Base-by-base conservation (phyloP, 2,113 vertebrate species). In the Gambusia affinis region DNA sequence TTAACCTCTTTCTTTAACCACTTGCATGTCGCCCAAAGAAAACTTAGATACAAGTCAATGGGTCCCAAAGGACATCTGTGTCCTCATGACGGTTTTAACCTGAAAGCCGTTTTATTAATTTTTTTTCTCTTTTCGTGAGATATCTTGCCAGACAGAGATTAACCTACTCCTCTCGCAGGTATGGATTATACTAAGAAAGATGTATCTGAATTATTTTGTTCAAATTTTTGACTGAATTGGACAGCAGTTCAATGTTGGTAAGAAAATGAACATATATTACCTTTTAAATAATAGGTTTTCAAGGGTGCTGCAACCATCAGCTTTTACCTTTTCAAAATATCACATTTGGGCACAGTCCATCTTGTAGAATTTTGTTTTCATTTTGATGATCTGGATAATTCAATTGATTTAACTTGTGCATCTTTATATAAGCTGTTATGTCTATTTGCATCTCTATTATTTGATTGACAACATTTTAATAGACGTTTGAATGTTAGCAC, bases 181-280 rank as follows among this genome's bases (percentile, higher is more conserved):
- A 79, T 69, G 71, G 30, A 79, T 77, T 61, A 72, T 65, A 60
- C 14, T 35, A 37, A 63, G 64, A 64, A 77, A 79, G 29, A 24
- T 63, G 17, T 22, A 71, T 63, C 68, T 42, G 22, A 67, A 69
- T 73, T 73, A 57, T 60, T 27, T 54, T 19, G 57, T 64, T 64
- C 22, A 39, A 61, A 44, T 37, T 61, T 75, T 62, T 42, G 33
- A 70, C 17, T 70, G 37, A 70, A 60, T 70, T 37, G 19, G 31
- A 70, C 51, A 78, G 42, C 35, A 62, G 28, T 60, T 74, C 3
- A 68, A 76, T 62, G 66, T 68, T 27, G 37, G 8, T 37, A 44
- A 47, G 28, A 68, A 51, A 68, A 33, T 74, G 63, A 74, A 64
- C 44, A 29, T 3, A 12, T 76, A 51, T 51, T 54, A 67, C 4